Percentiles rank a stretch among this genome's conserved stretches.
Evolutionary conservation across 2,113 vertebrate species (phyloP).

Genomic region (Scomber colias): DNA sequence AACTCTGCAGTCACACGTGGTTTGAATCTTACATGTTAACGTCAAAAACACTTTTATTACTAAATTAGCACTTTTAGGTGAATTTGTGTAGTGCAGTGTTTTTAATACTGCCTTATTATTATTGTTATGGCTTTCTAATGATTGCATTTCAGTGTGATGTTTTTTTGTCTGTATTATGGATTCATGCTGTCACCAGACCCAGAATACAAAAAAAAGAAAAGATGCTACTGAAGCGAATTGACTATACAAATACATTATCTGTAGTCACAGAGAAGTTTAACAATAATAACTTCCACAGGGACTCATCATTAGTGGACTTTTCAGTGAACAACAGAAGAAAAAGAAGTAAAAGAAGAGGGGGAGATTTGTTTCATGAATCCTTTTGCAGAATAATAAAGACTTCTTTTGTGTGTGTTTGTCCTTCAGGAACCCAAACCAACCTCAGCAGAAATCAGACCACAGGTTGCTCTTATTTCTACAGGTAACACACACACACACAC

Average conservation of each 20-base stretch:
- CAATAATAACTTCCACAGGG: constrained; percentile 42
- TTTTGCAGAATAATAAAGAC: constrained; percentile 8
- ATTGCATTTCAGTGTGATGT: not conserved
- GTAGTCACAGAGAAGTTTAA: constrained; percentile 28
- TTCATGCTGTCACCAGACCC: constrained; percentile 7
- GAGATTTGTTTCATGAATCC: not conserved
- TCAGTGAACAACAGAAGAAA: not conserved
- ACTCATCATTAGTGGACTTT: constrained; percentile 25
- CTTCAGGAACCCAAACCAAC: constrained; percentile 51
- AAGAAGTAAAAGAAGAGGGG: not conserved
- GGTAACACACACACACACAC: constrained; percentile 52
- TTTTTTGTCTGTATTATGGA: constrained; percentile 20
- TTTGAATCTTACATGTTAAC: too few relatives aligned
- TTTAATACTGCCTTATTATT: constrained; percentile 6
- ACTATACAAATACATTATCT: constrained; percentile 2
- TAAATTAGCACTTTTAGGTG: not conserved
- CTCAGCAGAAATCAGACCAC: constrained; percentile 47
- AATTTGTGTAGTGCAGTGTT: constrained; percentile 18
- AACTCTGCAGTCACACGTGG: too few relatives aligned
- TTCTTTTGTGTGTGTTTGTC: not conserved
- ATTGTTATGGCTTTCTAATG: constrained; percentile 49
- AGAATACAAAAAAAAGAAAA: not conserved
- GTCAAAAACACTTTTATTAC: not conserved
- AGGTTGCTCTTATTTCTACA: constrained; percentile 70
- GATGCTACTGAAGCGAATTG: constrained; percentile 6